Percentiles rank a stretch among this genome's conserved stretches.
phyloP scores from a whole-genome alignment of 1,140 invertebrate genomes.

The Berghia stephanieae region DNA sequence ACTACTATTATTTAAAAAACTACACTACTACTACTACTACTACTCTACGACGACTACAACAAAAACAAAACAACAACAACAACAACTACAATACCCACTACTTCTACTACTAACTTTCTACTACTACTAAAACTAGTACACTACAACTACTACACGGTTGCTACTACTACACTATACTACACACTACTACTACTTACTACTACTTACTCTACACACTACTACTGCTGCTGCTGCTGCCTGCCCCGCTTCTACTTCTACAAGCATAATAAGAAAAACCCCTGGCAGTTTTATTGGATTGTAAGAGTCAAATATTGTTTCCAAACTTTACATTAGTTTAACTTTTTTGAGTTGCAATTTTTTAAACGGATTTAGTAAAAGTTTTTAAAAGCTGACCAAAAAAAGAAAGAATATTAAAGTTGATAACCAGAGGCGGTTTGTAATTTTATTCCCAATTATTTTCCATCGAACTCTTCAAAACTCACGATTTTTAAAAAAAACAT shows the following conservation, averaged over 20 bases:
- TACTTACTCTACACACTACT: neutral
- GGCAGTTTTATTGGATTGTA: no score
- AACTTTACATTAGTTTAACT: no score
- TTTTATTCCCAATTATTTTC: no score
- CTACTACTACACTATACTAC: neutral
- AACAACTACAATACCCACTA: neutral
- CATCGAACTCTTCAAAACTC: no score
- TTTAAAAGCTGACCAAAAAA: no score
- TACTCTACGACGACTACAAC: neutral
- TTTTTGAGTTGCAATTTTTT: no score
- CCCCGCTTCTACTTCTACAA: neutral
- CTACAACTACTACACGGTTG: constrained; percentile 1
- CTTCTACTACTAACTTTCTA: neutral
- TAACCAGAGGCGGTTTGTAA: no score
- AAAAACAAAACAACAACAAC: neutral
- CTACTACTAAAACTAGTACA: constrained; percentile 9
- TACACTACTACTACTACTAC: constrained; percentile 16
- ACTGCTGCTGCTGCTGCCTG: neutral
- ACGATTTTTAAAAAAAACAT: no score
- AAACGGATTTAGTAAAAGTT: no score
- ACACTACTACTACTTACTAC: neutral
- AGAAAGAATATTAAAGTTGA: no score
- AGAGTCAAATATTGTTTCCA: no score
- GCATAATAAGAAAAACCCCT: no score
- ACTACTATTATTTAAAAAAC: neutral